phyloP scores from a whole-genome alignment of 1,140 invertebrate species.

The Chionoecetes opilio region DNA sequence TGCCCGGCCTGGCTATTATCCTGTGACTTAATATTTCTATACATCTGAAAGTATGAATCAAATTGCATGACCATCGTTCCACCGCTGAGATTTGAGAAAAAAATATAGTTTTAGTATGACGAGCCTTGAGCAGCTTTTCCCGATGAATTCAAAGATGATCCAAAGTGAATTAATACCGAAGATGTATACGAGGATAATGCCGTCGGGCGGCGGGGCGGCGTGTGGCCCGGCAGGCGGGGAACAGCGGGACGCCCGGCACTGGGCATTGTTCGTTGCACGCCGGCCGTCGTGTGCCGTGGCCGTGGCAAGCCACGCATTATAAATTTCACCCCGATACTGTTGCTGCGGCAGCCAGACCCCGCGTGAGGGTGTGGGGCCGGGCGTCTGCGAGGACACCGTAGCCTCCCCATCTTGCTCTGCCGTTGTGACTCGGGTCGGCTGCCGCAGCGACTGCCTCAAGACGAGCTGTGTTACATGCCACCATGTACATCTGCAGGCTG shows the following conservation, averaged over 20 bases:
- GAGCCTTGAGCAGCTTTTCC: not conserved
- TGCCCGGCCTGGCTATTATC: not conserved
- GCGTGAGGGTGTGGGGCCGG: not conserved
- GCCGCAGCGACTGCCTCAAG: slow-evolving; percentile 39
- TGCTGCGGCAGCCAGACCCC: not conserved
- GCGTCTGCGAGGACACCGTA: too few species aligned
- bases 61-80: not conserved
- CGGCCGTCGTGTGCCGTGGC: not conserved
- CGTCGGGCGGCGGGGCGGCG: not conserved
- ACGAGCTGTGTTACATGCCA: slow-evolving; percentile 52
- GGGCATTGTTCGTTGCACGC: not conserved
- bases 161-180: not conserved
- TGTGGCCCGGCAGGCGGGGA: not conserved
- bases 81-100: not conserved
- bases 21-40: not conserved
- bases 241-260: not conserved
- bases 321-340: not conserved
- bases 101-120: not conserved
- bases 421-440: slow-evolving; percentile 30
- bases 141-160: not conserved
- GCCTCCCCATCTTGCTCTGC: not conserved
- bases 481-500: slow-evolving; percentile 68
- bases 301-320: not conserved
- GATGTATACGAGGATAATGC: not conserved
- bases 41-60: not conserved